Base-by-base conservation (phyloP, 2,797 vertebrate species). In the Lepilemur septentrionalis region DNA sequence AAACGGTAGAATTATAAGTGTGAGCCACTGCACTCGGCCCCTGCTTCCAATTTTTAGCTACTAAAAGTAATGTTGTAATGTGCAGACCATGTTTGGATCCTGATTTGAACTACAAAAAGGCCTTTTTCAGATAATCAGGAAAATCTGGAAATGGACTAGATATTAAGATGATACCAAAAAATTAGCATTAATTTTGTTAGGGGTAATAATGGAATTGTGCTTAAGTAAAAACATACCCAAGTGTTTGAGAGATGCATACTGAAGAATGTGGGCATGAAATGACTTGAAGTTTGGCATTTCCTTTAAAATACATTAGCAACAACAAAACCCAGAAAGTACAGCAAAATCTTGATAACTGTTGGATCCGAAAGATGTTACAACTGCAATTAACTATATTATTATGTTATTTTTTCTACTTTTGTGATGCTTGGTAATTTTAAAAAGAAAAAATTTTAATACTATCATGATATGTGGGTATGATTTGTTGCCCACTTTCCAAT, bases 131-230 rank as follows among this genome's bases (percentile, higher is more conserved):
- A 89, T 13, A 81, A 91, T 57, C 23, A 81, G 23, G 52, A 88
- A 94, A 87, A 94, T 35, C 18, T 46, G 32, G 91, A 95, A 96
- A 75, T 87, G 9, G 43, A 90, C 28, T 70, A 25, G 22, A n/a
- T 89, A 89, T 57, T 93, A 90, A 94, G 41, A 91, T 72, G 50
- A 88, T 76, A 90, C 32, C 46, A 93, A 87, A 23, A 90, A 81
- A 83, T 79, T 52, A 72, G 28, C 23, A 91, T 69, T 88, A 61
- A 87, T 87, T 91, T 84, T 83, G 38, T 79, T 79, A 95, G 43
- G 14, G 35, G 22, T 93, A 57, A 93, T 67, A 73, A 94, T 61
- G 57, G 17, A 35, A 96, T 78, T 90, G 35, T 59, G 48, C 57
- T 90, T 91, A 91, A 35, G 18, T 79, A 89, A 35, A 84, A 96